These are phyloP conservation scores for Drosophila repletoides DNA, from an alignment of 1,140 invertebrate genomes.

Conservation along the genomic window DNA sequence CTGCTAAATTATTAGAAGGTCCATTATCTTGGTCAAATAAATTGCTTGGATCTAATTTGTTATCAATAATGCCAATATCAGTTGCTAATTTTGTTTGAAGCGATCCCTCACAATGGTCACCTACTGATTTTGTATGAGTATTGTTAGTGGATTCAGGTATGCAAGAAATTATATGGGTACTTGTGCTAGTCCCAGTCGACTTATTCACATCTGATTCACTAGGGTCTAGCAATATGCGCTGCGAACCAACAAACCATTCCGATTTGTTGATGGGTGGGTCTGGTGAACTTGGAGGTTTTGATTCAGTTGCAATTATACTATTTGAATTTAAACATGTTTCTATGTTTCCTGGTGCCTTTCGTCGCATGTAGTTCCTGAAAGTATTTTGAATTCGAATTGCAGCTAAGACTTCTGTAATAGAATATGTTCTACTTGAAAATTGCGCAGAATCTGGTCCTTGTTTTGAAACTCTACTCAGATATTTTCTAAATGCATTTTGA, in stretches of 20 bases:
- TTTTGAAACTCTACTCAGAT: background rate
- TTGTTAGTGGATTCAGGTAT: slow-evolving; percentile 28
- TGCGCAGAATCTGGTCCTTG: background rate
- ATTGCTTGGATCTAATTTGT: slow-evolving; percentile 24
- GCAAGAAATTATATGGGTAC: slow-evolving; percentile 10
- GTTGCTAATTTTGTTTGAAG: slow-evolving; percentile 50
- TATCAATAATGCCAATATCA: slow-evolving; percentile 48
- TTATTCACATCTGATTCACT: slow-evolving; percentile 5
- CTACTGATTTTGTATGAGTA: slow-evolving; percentile 37
- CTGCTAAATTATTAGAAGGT: slow-evolving; percentile 66
- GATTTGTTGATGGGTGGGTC: slow-evolving; percentile 7
- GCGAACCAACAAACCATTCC: slow-evolving; percentile 66
- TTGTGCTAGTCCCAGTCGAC: slow-evolving; percentile 14
- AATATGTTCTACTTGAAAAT: background rate
- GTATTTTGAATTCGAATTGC: slow-evolving; percentile 21
- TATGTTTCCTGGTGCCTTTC: slow-evolving; percentile 11
- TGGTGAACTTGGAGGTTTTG: background rate
- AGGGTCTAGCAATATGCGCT: slow-evolving; percentile 43
- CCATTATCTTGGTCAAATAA: slow-evolving; percentile 55
- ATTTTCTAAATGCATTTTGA: slow-evolving; percentile 37
- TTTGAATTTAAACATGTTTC: too few relatives aligned
- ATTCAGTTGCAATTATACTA: too few relatives aligned
- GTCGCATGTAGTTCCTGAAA: slow-evolving; percentile 14
- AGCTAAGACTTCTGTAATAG: background rate
- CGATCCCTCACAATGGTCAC: slow-evolving; percentile 27